Percentiles rank a stretch among this genome's conserved stretches.
These are phyloP conservation scores for Oscheius sp. DNA, from an alignment of 1,140 invertebrate species.

Conservation along the genomic window DNA sequence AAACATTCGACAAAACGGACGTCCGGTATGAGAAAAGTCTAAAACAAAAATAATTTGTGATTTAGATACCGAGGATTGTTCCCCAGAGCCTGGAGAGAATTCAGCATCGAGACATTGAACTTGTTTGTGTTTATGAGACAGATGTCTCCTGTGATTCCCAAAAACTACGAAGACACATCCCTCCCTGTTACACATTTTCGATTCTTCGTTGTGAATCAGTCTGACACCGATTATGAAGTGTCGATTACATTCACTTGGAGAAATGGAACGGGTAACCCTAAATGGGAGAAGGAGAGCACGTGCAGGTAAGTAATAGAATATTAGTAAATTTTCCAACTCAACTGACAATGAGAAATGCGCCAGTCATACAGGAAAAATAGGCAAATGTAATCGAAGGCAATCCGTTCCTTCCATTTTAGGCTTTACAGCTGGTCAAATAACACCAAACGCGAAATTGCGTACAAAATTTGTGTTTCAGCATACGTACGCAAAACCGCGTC, in stretches of 20 bases:
- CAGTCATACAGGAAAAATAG: too few relatives aligned
- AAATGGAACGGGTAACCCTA: constrained; percentile 73
- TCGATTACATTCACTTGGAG: constrained; percentile 85
- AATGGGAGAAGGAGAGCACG: constrained; percentile 20
- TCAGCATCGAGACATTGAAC: background rate
- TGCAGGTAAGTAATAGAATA: constrained; percentile 61
- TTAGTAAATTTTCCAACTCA: background rate
- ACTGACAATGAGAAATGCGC: too few relatives aligned
- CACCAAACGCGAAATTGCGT: too few relatives aligned
- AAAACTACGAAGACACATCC: constrained; percentile 83
- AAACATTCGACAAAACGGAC: background rate
- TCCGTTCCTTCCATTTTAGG: too few relatives aligned
- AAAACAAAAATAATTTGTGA: background rate
- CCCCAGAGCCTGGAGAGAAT: constrained; percentile 30
- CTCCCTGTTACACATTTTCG: constrained; percentile 81
- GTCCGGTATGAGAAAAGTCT: constrained; percentile 12
- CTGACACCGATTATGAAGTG: constrained; percentile 70
- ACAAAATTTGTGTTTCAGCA: too few relatives aligned
- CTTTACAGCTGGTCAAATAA: too few relatives aligned
- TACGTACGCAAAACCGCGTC: too few relatives aligned
- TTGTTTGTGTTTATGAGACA: constrained; percentile 73
- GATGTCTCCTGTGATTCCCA: constrained; percentile 81
- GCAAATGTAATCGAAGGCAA: too few relatives aligned
- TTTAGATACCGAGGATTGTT: constrained; percentile 36
- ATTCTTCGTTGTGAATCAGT: constrained; percentile 77